Conservation (phyloP, 1,140 invertebrate species). For the Drosophila repletoides region DNA sequence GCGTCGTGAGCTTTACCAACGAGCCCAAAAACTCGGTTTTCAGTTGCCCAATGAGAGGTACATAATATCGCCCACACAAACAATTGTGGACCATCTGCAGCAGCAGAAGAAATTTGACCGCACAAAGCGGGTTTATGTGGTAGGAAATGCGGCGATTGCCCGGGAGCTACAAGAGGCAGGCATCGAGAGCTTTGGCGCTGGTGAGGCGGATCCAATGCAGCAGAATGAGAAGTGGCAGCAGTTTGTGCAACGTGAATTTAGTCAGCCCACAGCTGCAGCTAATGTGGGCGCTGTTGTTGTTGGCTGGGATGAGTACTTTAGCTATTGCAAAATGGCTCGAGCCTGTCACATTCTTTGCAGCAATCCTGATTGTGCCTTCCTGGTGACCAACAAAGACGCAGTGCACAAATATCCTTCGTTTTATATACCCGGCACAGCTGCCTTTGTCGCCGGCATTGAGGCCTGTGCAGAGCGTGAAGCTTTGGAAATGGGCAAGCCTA, state of each 20-base stretch:
- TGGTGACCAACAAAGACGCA: constrained; percentile 96
- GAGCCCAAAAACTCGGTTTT: constrained; percentile 90
- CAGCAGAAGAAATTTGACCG: constrained; percentile 85
- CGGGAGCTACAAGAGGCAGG: constrained; percentile 90
- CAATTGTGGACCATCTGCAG: constrained; percentile 92
- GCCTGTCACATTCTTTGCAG: constrained; percentile 91
- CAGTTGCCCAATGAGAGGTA: constrained; percentile 88
- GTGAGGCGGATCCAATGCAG: constrained; percentile 72
- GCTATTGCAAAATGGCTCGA: constrained; percentile 94
- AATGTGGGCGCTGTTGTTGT: constrained; percentile 95
- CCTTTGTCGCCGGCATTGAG: constrained; percentile 91
- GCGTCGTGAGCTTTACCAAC: constrained; percentile 89
- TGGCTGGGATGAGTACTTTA: constrained; percentile 96
- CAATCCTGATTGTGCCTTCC: constrained; percentile 87
- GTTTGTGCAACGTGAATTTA: constrained; percentile 73
- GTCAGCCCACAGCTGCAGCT: constrained; percentile 82
- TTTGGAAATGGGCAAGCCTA: constrained; percentile 92
- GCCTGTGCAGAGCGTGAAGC: constrained; percentile 91
- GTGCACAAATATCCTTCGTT: constrained; percentile 67
- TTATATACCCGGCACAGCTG: constrained; percentile 88
- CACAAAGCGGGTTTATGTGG: constrained; percentile 88
- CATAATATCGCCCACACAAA: constrained; percentile 92
- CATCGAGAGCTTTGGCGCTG: constrained; percentile 90
- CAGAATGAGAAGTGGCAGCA: constrained; percentile 48
- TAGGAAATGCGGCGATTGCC: constrained; percentile 91